Evolutionary conservation across 2,888 invertebrate species (phyloP).

Genomic region (Hypomecis punctinalis): DNA sequence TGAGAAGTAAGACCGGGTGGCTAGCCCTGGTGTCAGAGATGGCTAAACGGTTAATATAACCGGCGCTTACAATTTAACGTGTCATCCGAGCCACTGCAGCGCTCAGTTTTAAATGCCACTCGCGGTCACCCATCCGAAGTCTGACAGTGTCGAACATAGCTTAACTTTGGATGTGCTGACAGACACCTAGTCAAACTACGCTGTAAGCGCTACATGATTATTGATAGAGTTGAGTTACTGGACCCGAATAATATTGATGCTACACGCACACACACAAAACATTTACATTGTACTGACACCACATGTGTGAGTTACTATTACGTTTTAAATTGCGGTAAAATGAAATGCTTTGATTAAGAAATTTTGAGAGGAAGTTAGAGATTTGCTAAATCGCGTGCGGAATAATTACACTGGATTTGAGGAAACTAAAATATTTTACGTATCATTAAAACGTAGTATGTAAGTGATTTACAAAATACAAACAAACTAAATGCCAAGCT

Average conservation of each 20-base stretch:
- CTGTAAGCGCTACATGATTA: no score
- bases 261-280: conserved; percentile 24
- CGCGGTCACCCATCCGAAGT: no score
- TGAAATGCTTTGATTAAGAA: conserved; percentile 44
- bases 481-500: no score
- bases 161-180: no score
- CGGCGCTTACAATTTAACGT: no score
- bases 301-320: conserved; percentile 45
- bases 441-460: neutral
- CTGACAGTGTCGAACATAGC: no score
- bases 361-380: conserved; percentile 36
- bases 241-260: conserved; percentile 3
- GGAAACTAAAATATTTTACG: neutral
- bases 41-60: no score
- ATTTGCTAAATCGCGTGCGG: conserved; percentile 36
- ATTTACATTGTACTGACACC: conserved; percentile 35
- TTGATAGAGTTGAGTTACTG: conserved; percentile 18
- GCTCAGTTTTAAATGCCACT: no score
- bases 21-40: no score
- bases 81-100: no score
- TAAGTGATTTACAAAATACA: neutral
- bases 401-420: conserved; percentile 14
- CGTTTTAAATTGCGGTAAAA: conserved; percentile 36
- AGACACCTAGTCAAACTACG: no score
- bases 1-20: no score